Conservation (phyloP, 1,140 invertebrate species). For the Marisa cornuarietis region DNA sequence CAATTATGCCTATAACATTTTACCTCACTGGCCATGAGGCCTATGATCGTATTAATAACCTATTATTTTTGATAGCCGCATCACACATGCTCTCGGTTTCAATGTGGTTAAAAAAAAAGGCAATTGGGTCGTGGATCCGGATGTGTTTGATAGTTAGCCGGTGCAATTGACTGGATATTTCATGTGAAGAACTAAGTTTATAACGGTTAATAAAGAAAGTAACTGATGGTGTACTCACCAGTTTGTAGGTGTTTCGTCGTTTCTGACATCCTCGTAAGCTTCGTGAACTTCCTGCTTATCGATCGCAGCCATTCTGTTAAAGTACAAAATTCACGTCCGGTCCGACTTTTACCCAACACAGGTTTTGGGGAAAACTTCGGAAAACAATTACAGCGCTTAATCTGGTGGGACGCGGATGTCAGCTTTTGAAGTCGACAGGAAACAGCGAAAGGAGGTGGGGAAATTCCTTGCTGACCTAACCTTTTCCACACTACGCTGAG, state of each 20-base stretch:
- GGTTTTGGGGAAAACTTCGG: background rate
- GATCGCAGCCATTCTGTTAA: slow-evolving; percentile 28
- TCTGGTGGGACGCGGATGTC: background rate
- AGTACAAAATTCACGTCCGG: background rate
- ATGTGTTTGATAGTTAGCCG: no score
- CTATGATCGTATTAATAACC: no score
- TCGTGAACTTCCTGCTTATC: slow-evolving; percentile 31
- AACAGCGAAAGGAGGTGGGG: no score
- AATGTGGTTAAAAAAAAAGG: no score
- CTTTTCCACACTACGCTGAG: background rate
- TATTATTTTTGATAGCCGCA: no score
- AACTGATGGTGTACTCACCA: slow-evolving; percentile 29
- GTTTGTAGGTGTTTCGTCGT: slow-evolving; percentile 30
- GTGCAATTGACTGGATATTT: no score
- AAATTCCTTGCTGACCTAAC: background rate
- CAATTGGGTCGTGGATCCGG: no score
- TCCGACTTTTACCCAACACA: background rate
- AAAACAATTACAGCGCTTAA: background rate
- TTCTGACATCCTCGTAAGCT: slow-evolving; percentile 39
- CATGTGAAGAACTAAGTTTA: no score
- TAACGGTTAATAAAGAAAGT: no score
- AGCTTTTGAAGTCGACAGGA: background rate
- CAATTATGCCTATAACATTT: no score
- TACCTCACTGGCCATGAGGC: no score
- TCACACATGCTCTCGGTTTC: no score